Conservation (phyloP, 2,888 invertebrate species). For the Augiades crinisus region DNA sequence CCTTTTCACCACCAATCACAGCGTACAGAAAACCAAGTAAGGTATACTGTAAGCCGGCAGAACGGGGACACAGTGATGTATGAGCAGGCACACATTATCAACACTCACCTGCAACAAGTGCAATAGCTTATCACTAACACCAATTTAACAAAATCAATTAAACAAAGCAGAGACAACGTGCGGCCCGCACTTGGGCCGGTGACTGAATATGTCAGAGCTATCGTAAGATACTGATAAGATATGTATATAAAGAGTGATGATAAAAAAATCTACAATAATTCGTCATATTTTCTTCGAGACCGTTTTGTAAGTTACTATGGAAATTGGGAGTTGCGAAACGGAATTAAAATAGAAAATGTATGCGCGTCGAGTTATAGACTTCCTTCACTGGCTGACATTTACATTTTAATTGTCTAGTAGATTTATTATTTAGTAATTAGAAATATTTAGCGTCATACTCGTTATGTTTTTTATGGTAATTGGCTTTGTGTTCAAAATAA, state of each 20-base stretch:
- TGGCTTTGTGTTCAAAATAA: too few species aligned
- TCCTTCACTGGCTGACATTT: too few species aligned
- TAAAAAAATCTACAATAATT: constrained; percentile 31
- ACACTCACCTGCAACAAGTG: constrained; percentile 25
- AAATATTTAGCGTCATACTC: too few species aligned
- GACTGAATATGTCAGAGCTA: constrained; percentile 39
- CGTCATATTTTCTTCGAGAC: constrained; percentile 22
- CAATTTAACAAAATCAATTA: constrained; percentile 21
- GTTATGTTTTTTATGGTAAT: too few species aligned
- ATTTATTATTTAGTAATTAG: too few species aligned
- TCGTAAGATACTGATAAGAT: constrained; percentile 41
- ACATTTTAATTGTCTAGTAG: too few species aligned
- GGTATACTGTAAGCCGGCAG: not conserved
- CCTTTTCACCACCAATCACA: too few species aligned
- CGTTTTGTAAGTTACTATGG: not conserved
- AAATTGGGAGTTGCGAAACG: not conserved
- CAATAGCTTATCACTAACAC: constrained; percentile 15
- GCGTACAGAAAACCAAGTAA: too few species aligned
- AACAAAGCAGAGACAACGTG: constrained; percentile 32
- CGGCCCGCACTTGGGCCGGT: constrained; percentile 31
- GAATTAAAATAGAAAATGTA: too few species aligned
- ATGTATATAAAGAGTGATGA: constrained; percentile 34
- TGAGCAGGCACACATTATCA: constrained; percentile 32
- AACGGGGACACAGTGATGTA: too few species aligned
- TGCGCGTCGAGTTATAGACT: too few species aligned